Conservation (phyloP, 2,113 vertebrate species). For the Melanerpes formicivorus region DNA sequence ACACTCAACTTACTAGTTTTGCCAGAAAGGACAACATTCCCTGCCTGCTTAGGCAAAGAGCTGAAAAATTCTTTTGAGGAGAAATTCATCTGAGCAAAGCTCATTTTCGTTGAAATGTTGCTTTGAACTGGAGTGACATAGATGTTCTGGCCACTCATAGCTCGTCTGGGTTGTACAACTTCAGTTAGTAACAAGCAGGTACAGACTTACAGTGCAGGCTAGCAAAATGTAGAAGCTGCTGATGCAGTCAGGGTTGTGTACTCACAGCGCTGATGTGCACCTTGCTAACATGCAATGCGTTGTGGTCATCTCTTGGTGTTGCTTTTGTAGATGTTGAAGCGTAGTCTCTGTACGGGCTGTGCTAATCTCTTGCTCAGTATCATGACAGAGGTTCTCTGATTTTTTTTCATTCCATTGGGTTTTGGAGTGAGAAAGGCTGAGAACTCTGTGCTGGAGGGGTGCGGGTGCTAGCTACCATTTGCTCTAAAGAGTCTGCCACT, state of each 20-base stretch:
- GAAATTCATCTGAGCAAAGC: not conserved
- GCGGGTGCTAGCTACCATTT: not conserved
- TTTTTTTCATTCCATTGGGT: not conserved
- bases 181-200: fast-evolving
- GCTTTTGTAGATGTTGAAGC: not conserved
- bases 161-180: no score
- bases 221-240: fast-evolving
- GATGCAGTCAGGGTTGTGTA: not conserved
- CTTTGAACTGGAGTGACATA: not conserved
- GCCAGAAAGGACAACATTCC: not conserved
- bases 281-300: not conserved
- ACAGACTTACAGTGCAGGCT: not conserved
- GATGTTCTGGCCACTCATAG: no score
- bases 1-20: not conserved
- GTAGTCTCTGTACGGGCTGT: not conserved
- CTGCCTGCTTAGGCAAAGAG: not conserved
- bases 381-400: not conserved
- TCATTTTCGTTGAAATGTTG: not conserved
- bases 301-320: fast-evolving
- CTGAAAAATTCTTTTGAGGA: not conserved
- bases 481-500: not conserved
- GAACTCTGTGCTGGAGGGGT: not conserved
- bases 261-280: not conserved
- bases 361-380: not conserved
- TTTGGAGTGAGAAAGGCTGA: not conserved